Conservation (phyloP, 53 echinoderm and acorn worm species). For the Astropecten irregularis region DNA sequence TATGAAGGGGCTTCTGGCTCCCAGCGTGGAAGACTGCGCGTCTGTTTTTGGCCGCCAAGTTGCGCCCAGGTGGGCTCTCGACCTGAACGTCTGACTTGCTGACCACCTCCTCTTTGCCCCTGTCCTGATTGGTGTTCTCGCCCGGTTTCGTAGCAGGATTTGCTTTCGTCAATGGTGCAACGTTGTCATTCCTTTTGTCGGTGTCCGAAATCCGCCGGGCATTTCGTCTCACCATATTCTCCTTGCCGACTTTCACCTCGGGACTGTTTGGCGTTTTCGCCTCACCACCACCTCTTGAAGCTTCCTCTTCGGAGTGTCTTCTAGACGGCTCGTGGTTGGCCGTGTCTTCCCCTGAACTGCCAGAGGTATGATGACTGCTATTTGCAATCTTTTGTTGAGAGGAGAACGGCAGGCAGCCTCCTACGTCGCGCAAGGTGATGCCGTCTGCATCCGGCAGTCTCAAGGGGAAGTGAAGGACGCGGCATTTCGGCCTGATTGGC, state of each 20-base stretch:
- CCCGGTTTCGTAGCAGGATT: too few species aligned
- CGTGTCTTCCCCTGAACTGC: neutral
- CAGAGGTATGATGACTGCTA: neutral
- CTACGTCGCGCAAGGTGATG: neutral
- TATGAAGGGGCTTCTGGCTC: slow-evolving; percentile 61
- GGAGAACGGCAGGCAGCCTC: slow-evolving; percentile 8
- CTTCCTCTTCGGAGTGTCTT: too few species aligned
- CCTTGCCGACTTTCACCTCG: neutral
- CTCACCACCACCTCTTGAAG: neutral
- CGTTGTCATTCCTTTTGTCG: too few species aligned
- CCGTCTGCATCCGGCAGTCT: slow-evolving; percentile 37
- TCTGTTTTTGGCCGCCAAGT: neutral
- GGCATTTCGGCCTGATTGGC: slow-evolving; percentile 81
- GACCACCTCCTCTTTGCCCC: neutral
- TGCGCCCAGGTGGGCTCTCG: neutral
- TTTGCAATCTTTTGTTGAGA: too few species aligned
- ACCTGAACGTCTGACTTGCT: neutral
- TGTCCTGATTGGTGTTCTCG: neutral
- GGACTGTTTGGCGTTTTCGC: neutral
- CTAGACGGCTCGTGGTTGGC: too few species aligned
- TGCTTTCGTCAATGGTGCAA: too few species aligned
- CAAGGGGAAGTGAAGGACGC: slow-evolving; percentile 84
- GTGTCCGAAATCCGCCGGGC: too few species aligned
- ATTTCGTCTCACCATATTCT: too few species aligned
- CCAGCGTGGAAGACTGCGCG: neutral